Base-by-base conservation (phyloP, 2,113 vertebrate species). In the Dicrurus megarhynchus region DNA sequence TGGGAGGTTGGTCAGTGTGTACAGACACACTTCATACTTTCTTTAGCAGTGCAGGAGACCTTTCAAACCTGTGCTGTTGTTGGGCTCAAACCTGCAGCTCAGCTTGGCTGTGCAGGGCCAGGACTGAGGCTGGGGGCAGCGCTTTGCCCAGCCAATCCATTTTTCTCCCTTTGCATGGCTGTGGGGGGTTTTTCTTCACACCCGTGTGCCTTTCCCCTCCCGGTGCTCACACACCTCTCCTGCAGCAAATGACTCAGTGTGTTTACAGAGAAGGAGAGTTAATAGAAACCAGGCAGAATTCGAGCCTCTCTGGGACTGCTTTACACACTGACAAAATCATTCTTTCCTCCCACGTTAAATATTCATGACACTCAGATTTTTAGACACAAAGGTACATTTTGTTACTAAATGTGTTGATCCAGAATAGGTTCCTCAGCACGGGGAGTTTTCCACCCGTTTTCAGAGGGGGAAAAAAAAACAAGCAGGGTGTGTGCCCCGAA, bases 381-480 rank as follows among this genome's bases (percentile, higher is more conserved):
- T 97, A 97, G 97, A 97, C 97, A 98, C 98, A 98, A 97, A 98
- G 96, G 97, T 98, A 98, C 98, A 97, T 98, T 98, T 97, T 98
- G 97, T 97, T 98, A 97, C 97, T 96, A 97, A 98, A 98, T 96
- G 95, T 96, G 93, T 97, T 96, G 96, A 96, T 98, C 91, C 90
- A 90, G 87, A 97, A 96, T 61, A 91, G 80, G 93, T 73, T 95
- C 69, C 94, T 96, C 56, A 2, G 92, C 87, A 91, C 70, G 4
- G 10, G 14, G 97, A 97, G 97, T 95, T 98, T 89, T 83, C 93
- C 39, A 79, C 69, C 18, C 33, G 2, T 78, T 84, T 94, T 79
- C 52, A 49, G 44, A 78, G 26, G 50, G 7, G 3, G 0, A 15
- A 37, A 37, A 32, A 41, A 53, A 55, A 11, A 5, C 23, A 30